Evolutionary conservation across 2,797 vertebrate genomes (phyloP).

Genomic region (Mormyrops attenuatus): DNA sequence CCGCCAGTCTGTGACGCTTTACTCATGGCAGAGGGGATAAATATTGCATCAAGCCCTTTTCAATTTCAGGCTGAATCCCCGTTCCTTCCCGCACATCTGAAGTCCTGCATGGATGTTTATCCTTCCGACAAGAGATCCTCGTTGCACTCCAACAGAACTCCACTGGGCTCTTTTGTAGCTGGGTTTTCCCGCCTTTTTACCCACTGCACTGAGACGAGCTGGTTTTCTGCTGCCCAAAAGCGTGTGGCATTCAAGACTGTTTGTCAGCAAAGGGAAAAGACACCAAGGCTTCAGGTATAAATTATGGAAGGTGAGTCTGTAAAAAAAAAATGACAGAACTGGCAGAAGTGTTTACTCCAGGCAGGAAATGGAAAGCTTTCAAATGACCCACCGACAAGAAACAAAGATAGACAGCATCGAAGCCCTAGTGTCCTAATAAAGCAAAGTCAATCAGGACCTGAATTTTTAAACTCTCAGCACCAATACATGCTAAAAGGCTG

Average conservation of each 20-base stretch:
- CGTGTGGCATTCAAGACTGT: background rate
- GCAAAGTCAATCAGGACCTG: background rate
- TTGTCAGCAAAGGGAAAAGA: background rate
- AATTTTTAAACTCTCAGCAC: background rate
- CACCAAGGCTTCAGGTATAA: background rate
- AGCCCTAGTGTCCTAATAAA: background rate
- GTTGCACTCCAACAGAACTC: background rate
- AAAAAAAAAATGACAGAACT: background rate
- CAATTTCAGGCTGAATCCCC: background rate
- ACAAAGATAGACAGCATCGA: background rate
- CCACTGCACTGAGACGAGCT: background rate
- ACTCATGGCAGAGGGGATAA: background rate
- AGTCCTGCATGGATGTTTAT: background rate
- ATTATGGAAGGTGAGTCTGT: background rate
- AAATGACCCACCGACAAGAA: background rate
- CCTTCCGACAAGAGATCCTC: background rate
- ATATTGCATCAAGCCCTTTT: constrained; percentile 2
- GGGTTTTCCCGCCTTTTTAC: background rate
- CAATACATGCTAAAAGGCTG: background rate
- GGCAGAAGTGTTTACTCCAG: background rate
- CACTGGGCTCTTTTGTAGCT: background rate
- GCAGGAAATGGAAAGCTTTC: background rate
- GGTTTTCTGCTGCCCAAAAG: background rate
- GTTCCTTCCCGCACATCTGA: background rate
- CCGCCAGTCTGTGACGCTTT: background rate